These are phyloP conservation scores for Zeus faber DNA, from an alignment of 2,113 vertebrate species.

Conservation along the genomic window DNA sequence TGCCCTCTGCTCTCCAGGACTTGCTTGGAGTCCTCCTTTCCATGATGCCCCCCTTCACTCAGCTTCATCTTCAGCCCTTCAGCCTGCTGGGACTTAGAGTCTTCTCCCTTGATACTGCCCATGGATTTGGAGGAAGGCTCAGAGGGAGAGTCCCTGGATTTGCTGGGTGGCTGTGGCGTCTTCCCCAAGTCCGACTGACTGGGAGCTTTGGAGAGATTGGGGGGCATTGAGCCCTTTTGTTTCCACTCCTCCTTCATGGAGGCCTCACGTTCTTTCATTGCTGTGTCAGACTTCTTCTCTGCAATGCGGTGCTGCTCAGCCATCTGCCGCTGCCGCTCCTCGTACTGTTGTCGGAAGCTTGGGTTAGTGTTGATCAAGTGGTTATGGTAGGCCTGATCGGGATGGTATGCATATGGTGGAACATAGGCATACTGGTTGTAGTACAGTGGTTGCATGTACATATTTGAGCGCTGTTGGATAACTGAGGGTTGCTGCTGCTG, in stretches of 20 bases:
- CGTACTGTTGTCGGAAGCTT: constrained; percentile 90
- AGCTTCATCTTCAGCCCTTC: constrained; percentile 95
- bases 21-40: constrained; percentile 89
- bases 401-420: constrained; percentile 88
- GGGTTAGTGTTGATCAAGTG: constrained; percentile 92
- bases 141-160: constrained; percentile 83
- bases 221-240: constrained; percentile 86
- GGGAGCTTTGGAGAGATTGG: constrained; percentile 89
- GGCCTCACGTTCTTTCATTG: constrained; percentile 86
- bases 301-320: constrained; percentile 84
- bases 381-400: constrained; percentile 91
- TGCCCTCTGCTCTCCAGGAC: constrained; percentile 84
- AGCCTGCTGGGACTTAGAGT: constrained; percentile 82
- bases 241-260: constrained; percentile 96
- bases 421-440: constrained; percentile 97
- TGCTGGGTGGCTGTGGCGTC: constrained; percentile 73
- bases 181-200: constrained; percentile 91
- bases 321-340: constrained; percentile 89
- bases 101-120: constrained; percentile 90
- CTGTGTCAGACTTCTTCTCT: constrained; percentile 87
- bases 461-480: constrained; percentile 95
- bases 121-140: constrained; percentile 86
- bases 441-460: constrained; percentile 99
- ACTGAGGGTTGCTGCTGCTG: constrained; percentile 87
- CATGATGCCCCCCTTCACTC: constrained; percentile 82